A percentile compares a stretch with the other conserved stretches of the same genome.
phyloP scores from a whole-genome alignment of 2,113 vertebrate species.

The Mohoua ochrocephala region DNA sequence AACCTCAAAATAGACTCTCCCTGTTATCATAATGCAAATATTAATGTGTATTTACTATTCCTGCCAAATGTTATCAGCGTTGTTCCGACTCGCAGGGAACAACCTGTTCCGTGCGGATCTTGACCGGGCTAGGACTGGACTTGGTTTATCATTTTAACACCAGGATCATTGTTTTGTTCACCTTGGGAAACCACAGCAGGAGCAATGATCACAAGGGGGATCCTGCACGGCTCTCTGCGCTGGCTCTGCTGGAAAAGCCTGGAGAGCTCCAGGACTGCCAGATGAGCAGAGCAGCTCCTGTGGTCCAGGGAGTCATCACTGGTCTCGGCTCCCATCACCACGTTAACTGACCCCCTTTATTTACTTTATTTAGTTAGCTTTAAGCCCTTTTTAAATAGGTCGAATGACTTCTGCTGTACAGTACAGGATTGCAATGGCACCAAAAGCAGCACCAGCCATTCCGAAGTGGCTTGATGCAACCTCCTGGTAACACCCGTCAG shows the following conservation, averaged over 20 bases:
- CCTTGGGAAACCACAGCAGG: neutral
- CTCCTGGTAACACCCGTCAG: neutral
- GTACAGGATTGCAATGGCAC: neutral
- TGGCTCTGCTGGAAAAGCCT: neutral
- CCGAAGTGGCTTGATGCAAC: neutral
- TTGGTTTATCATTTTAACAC: slow-evolving; percentile 14
- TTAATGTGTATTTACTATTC: neutral
- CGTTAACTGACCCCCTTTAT: rapidly evolving
- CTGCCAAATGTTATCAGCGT: slow-evolving; percentile 49
- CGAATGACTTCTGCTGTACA: neutral
- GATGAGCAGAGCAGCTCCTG: neutral
- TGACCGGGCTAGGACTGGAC: neutral
- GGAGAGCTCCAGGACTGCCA: rapidly evolving
- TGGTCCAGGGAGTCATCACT: neutral
- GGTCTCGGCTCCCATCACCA: neutral
- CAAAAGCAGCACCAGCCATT: neutral
- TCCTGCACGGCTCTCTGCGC: neutral
- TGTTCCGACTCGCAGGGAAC: slow-evolving; percentile 27
- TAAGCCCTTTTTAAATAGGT: neutral
- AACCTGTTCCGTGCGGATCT: slow-evolving; percentile 1
- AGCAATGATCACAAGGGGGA: neutral
- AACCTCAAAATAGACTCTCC: slow-evolving; percentile 4
- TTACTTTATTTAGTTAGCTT: neutral
- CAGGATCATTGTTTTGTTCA: neutral
- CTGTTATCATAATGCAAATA: slow-evolving; percentile 52